Base-by-base conservation (phyloP, 2,797 vertebrate genomes). In the Hydrophis major region DNA sequence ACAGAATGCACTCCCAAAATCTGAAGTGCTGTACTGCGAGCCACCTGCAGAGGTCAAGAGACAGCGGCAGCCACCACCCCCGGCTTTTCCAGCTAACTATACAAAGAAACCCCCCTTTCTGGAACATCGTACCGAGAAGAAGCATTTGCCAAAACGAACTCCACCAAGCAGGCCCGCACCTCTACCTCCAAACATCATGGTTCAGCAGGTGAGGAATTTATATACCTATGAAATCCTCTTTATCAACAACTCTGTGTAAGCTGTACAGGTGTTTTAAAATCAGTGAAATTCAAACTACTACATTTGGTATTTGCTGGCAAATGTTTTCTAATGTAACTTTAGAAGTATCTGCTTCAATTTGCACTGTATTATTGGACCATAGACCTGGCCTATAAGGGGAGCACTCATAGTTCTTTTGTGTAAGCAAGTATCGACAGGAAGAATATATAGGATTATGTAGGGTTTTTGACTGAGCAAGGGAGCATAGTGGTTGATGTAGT, bases 131-230 rank as follows among this genome's bases (percentile, higher is more conserved):
- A 20, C 83, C 0, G 92, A 96, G 0, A 89, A 87, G 0, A 97
- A 94, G 83, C 96, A 97, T 2, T 0, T 94, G 2, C 28, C 95
- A 74, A 90, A 96, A 32, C 97, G 98, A 32, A 97, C 97, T 28
- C 99, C 99, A 3, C 99, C 99, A 0, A 98, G 89, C 96, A 98
- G 99, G 94, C 99, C 99, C 87, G 98, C 98, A 1, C 99, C 99
- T 2, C 99, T 98, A 0, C 98, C 98, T 95, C 99, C 99, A 89
- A 96, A 96, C n/a, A 97, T 94, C 93, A 96, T 95, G 3, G 0
- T 95, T 63, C 94, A 97, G 94, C 96, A 97, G 98, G 99, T 99
- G 96, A 0, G 63, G 27, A 88, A 37, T 63, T 0, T 0, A 0
- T 28, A 0, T 0, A 63, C 0, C 0, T 53, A 20, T 22, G 32